Percentiles rank a stretch among this genome's conserved stretches.
Evolutionary conservation across 2,113 vertebrate species (phyloP).

Genomic region (Pteronura brasiliensis): DNA sequence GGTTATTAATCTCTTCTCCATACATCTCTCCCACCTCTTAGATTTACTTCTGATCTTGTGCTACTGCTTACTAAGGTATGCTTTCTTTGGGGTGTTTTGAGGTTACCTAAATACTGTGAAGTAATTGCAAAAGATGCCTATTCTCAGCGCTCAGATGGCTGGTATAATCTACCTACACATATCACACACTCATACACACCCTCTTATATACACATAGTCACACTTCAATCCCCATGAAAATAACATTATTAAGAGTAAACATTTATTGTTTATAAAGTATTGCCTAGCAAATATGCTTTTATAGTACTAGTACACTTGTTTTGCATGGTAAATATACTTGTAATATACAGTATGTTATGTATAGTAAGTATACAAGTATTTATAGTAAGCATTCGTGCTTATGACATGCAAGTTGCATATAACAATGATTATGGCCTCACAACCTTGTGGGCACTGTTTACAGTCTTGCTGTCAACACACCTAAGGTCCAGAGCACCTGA

Average conservation of each 20-base stretch:
- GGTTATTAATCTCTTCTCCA: background rate
- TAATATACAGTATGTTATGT: background rate
- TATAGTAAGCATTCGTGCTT: background rate
- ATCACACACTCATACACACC: background rate
- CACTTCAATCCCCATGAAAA: background rate
- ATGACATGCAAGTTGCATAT: background rate
- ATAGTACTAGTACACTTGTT: background rate
- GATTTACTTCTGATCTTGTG: background rate
- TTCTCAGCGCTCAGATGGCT: background rate
- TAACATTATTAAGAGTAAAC: background rate
- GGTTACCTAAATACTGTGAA: background rate
- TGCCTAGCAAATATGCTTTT: background rate
- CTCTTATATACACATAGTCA: background rate
- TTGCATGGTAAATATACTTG: background rate
- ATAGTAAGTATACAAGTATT: background rate
- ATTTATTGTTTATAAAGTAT: background rate
- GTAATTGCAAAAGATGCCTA: background rate
- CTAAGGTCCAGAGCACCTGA: background rate
- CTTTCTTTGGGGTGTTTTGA: background rate
- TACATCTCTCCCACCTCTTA: accelerated
- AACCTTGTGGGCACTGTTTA: background rate
- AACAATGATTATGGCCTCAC: background rate
- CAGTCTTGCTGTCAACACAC: background rate
- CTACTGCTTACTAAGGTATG: background rate
- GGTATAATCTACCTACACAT: background rate